Base-by-base conservation (phyloP, 2,797 vertebrate species). In the Chelonia mydas region DNA sequence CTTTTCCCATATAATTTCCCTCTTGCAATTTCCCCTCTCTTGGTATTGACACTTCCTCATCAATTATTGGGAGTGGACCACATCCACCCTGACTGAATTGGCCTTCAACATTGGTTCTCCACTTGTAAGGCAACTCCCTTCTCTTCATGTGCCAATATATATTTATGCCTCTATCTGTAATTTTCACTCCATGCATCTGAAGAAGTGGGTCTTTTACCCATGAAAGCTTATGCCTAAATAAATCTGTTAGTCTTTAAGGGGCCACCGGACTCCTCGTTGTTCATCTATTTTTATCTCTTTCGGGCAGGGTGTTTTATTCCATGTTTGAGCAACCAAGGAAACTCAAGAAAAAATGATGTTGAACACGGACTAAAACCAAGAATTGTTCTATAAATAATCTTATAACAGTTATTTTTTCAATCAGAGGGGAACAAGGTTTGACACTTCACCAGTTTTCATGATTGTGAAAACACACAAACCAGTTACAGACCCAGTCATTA, bases 401-500 rank as follows among this genome's bases (percentile, higher is more conserved):
- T 57, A 45, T 33, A 7, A 19, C 37, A 57, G 41, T 85, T 37
- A 37, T 68, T 68, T 68, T 87, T 78, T 33, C 86, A 91, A 47
- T 45, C 37, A 47, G 11, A 76, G 37, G 13, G 37, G 41, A 27
- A 76, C 5, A 49, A 87, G 21, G 5, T 50, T 85, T 85, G 91
- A 25, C 7, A 2, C 21, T 74, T 61, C 25, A 88, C 83, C 76
- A 84, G 50, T 55, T 90, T 90, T 94, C 90, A 81, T 81, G 83
- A 85, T 68, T 94, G 88, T 93, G 78, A 87, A 76, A 94, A 94
- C 80, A 83, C 65, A 93, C 72, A 90, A 96, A 94, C 90, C 89
- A 96, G 90, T 84, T 93, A 97, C 16, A 80, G 84, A 95, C 61
- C 81, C 93, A 96, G 89, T 89, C 88, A 91, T 53, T 96, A 90